Conservation (phyloP, 2,888 invertebrate genomes). For the Melieria picta region DNA sequence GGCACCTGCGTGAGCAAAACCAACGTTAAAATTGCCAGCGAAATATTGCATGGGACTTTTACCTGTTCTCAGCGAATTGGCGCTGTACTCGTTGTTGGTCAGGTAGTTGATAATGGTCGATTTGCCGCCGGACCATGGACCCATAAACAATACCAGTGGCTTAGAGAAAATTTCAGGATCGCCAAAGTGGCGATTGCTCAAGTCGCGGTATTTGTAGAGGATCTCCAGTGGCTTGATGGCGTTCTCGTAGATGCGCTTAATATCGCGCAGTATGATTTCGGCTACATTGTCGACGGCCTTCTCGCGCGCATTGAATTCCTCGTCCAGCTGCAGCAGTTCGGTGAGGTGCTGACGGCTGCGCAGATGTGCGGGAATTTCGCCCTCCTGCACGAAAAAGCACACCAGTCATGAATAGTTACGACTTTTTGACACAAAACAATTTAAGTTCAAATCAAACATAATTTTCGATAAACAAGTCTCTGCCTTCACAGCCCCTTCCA, state of each 20-base stretch:
- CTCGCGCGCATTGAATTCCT: slow-evolving; percentile 78
- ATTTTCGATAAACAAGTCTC: not conserved
- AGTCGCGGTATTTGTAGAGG: slow-evolving; percentile 90
- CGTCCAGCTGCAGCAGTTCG: slow-evolving; percentile 81
- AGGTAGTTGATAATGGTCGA: slow-evolving; percentile 94
- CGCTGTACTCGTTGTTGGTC: slow-evolving; percentile 85
- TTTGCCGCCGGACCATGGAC: slow-evolving; percentile 97
- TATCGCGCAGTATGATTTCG: slow-evolving; percentile 81
- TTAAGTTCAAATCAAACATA: not conserved
- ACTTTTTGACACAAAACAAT: not conserved
- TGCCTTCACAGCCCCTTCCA: slow-evolving; percentile 2
- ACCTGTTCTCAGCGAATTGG: slow-evolving; percentile 88
- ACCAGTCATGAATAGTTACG: no score
- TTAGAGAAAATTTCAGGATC: slow-evolving; percentile 96
- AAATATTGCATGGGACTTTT: slow-evolving; percentile 43
- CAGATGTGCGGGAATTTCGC: slow-evolving; percentile 79
- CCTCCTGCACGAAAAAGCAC: slow-evolving; percentile 67
- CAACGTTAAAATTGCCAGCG: no score
- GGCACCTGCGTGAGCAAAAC: slow-evolving; percentile 72
- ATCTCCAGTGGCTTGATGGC: slow-evolving; percentile 90
- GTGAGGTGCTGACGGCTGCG: slow-evolving; percentile 83
- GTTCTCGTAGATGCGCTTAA: slow-evolving; percentile 85
- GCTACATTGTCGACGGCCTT: slow-evolving; percentile 77
- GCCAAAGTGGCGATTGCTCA: slow-evolving; percentile 91
- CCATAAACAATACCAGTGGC: slow-evolving; percentile 92